phyloP scores from a whole-genome alignment of 2,888 invertebrate genomes.

The Luffia ferchaultella region DNA sequence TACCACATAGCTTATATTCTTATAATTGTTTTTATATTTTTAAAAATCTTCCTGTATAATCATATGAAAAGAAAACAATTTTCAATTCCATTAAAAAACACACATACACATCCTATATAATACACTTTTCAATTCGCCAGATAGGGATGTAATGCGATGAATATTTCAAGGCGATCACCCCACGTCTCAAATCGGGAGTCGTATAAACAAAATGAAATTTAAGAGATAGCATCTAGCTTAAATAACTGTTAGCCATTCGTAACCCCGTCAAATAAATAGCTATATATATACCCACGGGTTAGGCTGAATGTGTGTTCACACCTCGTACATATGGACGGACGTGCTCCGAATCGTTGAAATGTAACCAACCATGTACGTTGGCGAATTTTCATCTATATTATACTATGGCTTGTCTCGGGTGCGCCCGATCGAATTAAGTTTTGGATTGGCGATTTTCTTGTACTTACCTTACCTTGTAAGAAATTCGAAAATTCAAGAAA shows the following conservation, averaged over 20 bases:
- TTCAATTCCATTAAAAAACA: neutral
- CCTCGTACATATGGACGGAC: neutral
- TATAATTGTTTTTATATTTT: too few species aligned
- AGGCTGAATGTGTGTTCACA: neutral
- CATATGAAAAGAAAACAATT: too few species aligned
- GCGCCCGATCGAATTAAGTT: too few species aligned
- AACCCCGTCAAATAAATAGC: neutral
- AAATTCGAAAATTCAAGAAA: too few species aligned
- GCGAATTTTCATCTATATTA: too few species aligned
- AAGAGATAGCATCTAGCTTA: neutral
- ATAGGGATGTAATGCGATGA: neutral
- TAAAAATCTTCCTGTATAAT: too few species aligned
- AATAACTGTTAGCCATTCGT: neutral
- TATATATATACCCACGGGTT: neutral
- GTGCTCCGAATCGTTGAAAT: neutral
- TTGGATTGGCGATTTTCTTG: too few species aligned
- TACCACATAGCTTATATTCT: too few species aligned
- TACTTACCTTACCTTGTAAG: too few species aligned
- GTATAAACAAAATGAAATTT: neutral
- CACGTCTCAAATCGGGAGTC: neutral
- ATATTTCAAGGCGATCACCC: neutral
- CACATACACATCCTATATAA: neutral
- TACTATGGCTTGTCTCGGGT: too few species aligned
- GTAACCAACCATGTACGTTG: too few species aligned
- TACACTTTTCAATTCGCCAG: neutral